Evolutionary conservation across 92 coral and sea anemone genomes (phyloP).

Genomic region (Virgularia gustaviana): DNA sequence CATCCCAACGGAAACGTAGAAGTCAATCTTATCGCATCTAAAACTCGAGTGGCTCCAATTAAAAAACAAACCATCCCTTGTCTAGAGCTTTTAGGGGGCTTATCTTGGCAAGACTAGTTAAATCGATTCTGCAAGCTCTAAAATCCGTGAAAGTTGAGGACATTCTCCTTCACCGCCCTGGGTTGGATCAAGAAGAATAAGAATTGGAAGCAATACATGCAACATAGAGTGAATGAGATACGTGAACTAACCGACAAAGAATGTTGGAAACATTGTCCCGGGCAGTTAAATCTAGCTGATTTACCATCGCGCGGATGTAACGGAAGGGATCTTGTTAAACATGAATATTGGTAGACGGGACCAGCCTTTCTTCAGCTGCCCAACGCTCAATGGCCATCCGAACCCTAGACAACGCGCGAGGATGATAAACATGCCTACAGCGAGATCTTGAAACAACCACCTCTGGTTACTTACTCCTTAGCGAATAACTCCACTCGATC

Average conservation of each 20-base stretch:
- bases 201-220: constrained; percentile 52
- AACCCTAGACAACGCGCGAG: background rate
- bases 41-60: constrained; percentile 42
- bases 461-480: background rate
- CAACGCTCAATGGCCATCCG: constrained; percentile 21
- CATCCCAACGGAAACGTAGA: constrained; percentile 5
- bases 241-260: constrained; percentile 23
- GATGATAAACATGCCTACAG: background rate
- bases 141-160: constrained; percentile 23
- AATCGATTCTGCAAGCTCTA: constrained; percentile 25
- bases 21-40: constrained; percentile 28
- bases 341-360: constrained; percentile 44
- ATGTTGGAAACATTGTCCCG: constrained; percentile 49
- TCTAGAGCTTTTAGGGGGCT: constrained; percentile 32
- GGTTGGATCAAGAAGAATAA: constrained; percentile 46
- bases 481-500: background rate
- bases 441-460: background rate
- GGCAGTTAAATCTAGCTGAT: constrained; percentile 51
- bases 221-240: constrained; percentile 48
- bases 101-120: constrained; percentile 38
- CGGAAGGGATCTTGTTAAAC: constrained; percentile 6
- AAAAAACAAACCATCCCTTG: constrained; percentile 44
- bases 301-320: constrained; percentile 48
- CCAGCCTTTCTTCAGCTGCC: constrained; percentile 12
- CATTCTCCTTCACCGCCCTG: constrained; percentile 43